A percentile compares a stretch with the other conserved stretches of the same genome.
Evolutionary conservation across 2,113 vertebrate species (phyloP).

Genomic region (Ifrita kowaldi): DNA sequence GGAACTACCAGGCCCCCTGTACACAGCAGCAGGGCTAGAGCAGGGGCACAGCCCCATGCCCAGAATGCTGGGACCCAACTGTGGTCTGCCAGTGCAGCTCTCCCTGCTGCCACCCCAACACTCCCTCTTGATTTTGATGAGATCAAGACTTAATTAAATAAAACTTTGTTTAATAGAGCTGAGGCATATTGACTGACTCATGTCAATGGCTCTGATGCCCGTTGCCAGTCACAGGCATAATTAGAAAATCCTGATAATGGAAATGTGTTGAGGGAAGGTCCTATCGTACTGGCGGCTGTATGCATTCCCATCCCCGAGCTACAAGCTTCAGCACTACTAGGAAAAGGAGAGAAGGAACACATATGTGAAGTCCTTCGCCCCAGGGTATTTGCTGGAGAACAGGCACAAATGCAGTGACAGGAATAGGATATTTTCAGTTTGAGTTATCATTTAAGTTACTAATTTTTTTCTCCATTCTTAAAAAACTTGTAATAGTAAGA

Average conservation of each 20-base stretch:
- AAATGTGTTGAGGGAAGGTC: conserved; percentile 6
- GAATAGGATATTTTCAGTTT: not conserved
- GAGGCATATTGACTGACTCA: not conserved
- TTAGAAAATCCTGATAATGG: not conserved
- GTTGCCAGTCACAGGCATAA: not conserved
- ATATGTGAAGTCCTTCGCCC: not conserved
- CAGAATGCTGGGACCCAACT: not conserved
- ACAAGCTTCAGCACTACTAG: not conserved
- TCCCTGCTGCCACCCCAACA: not conserved
- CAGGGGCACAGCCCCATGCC: not conserved
- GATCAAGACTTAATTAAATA: not conserved
- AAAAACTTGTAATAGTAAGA: not conserved
- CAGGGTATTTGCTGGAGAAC: not conserved
- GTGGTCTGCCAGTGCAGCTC: not conserved
- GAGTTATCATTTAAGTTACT: not conserved
- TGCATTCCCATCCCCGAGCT: not conserved
- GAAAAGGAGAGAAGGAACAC: not conserved
- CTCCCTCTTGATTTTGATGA: not conserved
- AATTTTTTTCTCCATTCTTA: not conserved
- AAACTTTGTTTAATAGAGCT: conserved; percentile 1
- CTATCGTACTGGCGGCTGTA: not conserved
- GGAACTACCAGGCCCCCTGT: rapidly evolving
- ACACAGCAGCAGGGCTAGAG: not conserved
- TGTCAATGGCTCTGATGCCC: not conserved
- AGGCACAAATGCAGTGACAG: not conserved